Evolutionary conservation across 2,888 invertebrate genomes (phyloP), one percentile per base, ranked within the genome.

Genomic region (Dasysyrphus albostriatus): DNA sequence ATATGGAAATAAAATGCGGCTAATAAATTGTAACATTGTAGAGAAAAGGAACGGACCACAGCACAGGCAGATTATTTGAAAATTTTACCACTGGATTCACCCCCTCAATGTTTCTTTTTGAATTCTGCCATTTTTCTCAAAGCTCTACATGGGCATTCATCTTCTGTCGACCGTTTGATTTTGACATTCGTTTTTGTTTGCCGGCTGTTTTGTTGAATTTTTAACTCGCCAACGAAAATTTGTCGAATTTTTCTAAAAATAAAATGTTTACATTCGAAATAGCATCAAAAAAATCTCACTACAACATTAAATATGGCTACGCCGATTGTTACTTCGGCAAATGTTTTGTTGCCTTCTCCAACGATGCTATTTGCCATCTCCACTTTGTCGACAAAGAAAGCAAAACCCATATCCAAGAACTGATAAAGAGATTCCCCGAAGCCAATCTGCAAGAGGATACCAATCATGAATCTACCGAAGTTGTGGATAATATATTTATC

Each of bases 211-310:
- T 59, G 49, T 74, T 69, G 10, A 54, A 69, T 54, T 44, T 44
- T 61, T 51, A 7, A 54, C 12, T 67, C 14, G 9, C 14, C 16
- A n/a, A 37, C 16, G 19, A 49, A 67, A 67, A 49, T 32, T 49
- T 34, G 12, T 49, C 8, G 34, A 0, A 7, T 49, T 49, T 8
- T 7, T 12, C 34, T 19, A 1, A 14, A 19, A 29, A n/a, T 24
- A 85, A 73, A 77, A 85, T 85, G 85, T 85, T 85, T 63, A 81
- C 85, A 8, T 85, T 85, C 61, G 85, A 85, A 44, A 81, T 85
- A 10, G 85, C 77, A 14, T 81, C 87, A 3, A 88, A 88, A 54
- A 83, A 75, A 61, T 61, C 76, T 3, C 34, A 79, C 16, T 73
- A 75, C 16, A 67, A 72, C 14, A 88, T 88, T 37, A 83, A 88